Evolutionary conservation across 1,140 invertebrate species (phyloP).

Genomic region (Caenorhabditis briggsae): DNA sequence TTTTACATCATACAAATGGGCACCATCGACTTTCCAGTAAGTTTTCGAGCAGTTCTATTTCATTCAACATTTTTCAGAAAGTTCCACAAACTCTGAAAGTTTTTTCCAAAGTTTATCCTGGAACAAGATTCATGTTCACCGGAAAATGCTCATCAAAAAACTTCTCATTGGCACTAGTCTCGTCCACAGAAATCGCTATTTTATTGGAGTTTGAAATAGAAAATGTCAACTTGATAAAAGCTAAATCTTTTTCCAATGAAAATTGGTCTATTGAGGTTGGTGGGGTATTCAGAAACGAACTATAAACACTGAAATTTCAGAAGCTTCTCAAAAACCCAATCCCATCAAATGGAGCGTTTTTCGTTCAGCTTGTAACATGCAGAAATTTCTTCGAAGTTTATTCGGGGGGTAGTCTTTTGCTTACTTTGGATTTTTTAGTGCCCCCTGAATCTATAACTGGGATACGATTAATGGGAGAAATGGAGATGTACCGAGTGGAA

Average conservation of each 20-base stretch:
- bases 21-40: neutral
- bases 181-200: neutral
- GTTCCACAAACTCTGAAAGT: conserved; percentile 30
- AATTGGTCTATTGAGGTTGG: conserved; percentile 19
- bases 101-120: neutral
- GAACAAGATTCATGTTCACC: conserved; percentile 6
- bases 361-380: neutral
- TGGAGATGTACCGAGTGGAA: conserved; percentile 28
- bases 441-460: neutral
- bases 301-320: neutral
- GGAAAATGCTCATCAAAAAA: conserved; percentile 1
- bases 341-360: neutral
- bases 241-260: conserved; percentile 8
- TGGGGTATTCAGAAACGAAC: neutral
- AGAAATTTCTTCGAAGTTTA: neutral
- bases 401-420: neutral
- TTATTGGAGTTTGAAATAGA: neutral
- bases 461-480: conserved; percentile 1
- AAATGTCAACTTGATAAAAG: neutral
- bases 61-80: neutral
- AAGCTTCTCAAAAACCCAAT: neutral
- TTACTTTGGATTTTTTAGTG: neutral
- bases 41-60: neutral
- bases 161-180: conserved; percentile 13
- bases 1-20: neutral